Conservation (phyloP, 1,140 invertebrate genomes). For the Drosophila erecta region DNA sequence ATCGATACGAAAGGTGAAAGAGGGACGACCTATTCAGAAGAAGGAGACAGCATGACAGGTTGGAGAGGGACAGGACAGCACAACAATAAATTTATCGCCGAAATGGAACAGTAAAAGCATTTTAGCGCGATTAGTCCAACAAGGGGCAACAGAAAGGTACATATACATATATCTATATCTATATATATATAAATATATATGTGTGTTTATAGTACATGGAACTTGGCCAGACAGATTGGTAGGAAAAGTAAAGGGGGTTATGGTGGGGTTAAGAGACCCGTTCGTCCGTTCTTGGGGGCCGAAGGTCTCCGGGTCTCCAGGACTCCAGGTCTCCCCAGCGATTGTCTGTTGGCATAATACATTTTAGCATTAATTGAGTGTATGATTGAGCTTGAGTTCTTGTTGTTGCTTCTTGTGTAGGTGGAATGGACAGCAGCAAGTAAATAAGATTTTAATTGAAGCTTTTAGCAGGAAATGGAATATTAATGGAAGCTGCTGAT, state of each 20-base stretch:
- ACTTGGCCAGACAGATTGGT: slow-evolving; percentile 29
- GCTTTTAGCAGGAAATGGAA: slow-evolving; percentile 74
- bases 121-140: slow-evolving; percentile 64
- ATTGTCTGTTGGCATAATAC: slow-evolving; percentile 40
- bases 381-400: slow-evolving; percentile 32
- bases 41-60: neutral
- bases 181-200: neutral
- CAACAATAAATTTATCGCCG: slow-evolving; percentile 44
- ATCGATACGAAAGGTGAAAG: slow-evolving; percentile 29
- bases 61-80: neutral
- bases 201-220: neutral
- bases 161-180: slow-evolving; percentile 7
- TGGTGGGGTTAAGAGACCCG: slow-evolving; percentile 24
- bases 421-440: slow-evolving; percentile 22
- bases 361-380: slow-evolving; percentile 56
- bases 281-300: slow-evolving; percentile 10
- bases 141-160: slow-evolving; percentile 8
- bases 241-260: neutral
- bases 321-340: slow-evolving; percentile 31
- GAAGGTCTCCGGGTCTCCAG: slow-evolving; percentile 4
- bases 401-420: slow-evolving; percentile 7
- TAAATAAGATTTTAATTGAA: slow-evolving; percentile 74
- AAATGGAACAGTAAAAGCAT: slow-evolving; percentile 66
- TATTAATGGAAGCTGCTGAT: slow-evolving; percentile 63
- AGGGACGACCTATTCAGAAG: neutral